Evolutionary conservation across 53 echinoderm and acorn worm species (phyloP).

Genomic region (Mesocentrotus franciscanus): DNA sequence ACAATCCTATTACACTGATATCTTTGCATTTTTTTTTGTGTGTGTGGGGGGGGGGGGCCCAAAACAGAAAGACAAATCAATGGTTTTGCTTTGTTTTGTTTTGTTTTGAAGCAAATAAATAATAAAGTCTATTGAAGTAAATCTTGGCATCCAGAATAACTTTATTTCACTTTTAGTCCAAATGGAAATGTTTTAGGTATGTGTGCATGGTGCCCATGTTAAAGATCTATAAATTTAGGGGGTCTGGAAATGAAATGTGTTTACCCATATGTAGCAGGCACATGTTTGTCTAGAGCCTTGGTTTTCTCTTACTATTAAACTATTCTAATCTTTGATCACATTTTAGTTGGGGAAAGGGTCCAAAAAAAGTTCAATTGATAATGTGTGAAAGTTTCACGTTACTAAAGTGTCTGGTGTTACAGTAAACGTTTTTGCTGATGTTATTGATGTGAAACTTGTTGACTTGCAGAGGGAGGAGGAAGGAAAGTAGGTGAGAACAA

Average conservation of each 20-base stretch:
- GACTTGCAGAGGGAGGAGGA: conserved; percentile 86
- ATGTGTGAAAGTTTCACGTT: not conserved
- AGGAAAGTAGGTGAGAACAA: conserved; percentile 98
- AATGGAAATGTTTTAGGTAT: no score
- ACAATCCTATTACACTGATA: not conserved
- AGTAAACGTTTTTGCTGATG: not conserved
- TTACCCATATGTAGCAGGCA: not conserved
- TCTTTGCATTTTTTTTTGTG: not conserved
- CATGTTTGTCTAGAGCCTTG: not conserved
- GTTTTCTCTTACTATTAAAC: not conserved
- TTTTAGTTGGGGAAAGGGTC: not conserved
- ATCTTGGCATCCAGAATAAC: no score
- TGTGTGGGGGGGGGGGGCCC: not conserved
- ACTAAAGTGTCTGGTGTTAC: not conserved
- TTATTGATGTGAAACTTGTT: not conserved
- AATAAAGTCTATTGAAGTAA: no score
- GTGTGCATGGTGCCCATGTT: no score
- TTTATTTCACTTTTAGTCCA: no score
- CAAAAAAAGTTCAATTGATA: not conserved
- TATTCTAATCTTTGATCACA: not conserved
- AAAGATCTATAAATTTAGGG: no score
- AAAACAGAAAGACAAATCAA: not conserved
- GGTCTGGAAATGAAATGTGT: no score
- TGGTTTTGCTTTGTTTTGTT: not conserved
- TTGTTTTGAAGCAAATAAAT: no score